A percentile compares a stretch with the other conserved stretches of the same genome.
Evolutionary conservation across 2,797 vertebrate genomes (phyloP).

Genomic region (Sebastes diploproa): DNA sequence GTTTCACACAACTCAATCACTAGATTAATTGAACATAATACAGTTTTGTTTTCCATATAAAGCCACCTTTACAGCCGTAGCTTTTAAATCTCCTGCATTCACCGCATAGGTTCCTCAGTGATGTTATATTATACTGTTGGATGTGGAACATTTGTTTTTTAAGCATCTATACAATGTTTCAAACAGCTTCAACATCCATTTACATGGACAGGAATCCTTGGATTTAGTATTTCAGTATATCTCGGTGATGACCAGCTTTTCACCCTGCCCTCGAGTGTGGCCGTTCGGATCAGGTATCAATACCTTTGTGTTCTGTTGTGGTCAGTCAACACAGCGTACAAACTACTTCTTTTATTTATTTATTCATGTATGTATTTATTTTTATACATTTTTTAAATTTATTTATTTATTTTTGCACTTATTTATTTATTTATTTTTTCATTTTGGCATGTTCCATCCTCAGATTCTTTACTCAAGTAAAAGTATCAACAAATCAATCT

Average conservation of each 20-base stretch:
- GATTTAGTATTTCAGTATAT: background rate
- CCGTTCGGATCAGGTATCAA: background rate
- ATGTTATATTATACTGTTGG: background rate
- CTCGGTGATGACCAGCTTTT: too few relatives aligned
- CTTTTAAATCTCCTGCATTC: background rate
- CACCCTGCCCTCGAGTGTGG: background rate
- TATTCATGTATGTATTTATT: too few relatives aligned
- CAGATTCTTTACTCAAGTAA: too few relatives aligned
- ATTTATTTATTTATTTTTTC: too few relatives aligned
- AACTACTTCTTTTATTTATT: background rate
- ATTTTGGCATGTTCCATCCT: too few relatives aligned
- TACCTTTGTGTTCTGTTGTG: too few relatives aligned
- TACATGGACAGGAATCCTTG: background rate
- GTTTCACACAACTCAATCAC: background rate
- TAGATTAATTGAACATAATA: background rate
- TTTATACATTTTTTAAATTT: too few relatives aligned
- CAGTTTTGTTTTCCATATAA: background rate
- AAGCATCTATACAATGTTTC: background rate
- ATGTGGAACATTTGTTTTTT: background rate
- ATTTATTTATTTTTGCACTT: too few relatives aligned
- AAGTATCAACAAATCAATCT: rapidly evolving
- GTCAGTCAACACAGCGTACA: background rate
- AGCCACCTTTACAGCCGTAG: background rate
- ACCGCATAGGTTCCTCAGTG: background rate
- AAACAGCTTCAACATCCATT: background rate